These are phyloP conservation scores for Lithophane semibrunnea DNA, from an alignment of 2,888 invertebrate species.

Conservation along the genomic window DNA sequence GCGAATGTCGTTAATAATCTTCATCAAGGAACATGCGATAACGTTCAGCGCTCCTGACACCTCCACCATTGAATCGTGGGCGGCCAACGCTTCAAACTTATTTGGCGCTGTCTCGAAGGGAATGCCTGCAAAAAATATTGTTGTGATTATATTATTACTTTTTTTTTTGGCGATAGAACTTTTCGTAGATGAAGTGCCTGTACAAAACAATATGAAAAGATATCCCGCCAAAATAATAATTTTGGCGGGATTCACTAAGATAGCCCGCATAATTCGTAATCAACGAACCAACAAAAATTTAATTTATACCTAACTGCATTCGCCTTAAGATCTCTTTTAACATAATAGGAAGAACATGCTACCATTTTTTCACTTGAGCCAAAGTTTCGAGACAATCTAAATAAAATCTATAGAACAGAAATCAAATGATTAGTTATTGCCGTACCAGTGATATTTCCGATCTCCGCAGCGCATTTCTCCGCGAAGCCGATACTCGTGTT, in stretches of 20 bases:
- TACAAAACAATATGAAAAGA: neutral
- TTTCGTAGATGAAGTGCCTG: neutral
- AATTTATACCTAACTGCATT: neutral
- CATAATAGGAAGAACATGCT: neutral
- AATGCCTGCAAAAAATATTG: constrained; percentile 84
- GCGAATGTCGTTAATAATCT: constrained; percentile 97
- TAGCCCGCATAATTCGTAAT: neutral
- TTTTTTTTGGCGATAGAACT: neutral
- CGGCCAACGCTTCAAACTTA: constrained; percentile 98
- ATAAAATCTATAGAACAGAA: neutral
- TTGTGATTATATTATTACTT: neutral
- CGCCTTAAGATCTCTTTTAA: neutral
- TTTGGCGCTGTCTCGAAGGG: constrained; percentile 98
- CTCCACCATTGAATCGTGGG: constrained; percentile 98
- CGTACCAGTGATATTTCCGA: constrained; percentile 93
- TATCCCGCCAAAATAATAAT: too few species aligned
- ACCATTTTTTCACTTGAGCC: neutral
- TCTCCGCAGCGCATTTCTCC: constrained; percentile 96
- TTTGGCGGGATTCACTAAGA: neutral
- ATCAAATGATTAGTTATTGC: neutral
- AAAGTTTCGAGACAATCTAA: neutral
- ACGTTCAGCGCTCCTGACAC: constrained; percentile 98
- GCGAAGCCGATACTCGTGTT: constrained; percentile 99
- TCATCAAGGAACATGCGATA: constrained; percentile 97
- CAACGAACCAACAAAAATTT: neutral